Base-by-base conservation (phyloP, 2,888 invertebrate species). In the Bombylius major region DNA sequence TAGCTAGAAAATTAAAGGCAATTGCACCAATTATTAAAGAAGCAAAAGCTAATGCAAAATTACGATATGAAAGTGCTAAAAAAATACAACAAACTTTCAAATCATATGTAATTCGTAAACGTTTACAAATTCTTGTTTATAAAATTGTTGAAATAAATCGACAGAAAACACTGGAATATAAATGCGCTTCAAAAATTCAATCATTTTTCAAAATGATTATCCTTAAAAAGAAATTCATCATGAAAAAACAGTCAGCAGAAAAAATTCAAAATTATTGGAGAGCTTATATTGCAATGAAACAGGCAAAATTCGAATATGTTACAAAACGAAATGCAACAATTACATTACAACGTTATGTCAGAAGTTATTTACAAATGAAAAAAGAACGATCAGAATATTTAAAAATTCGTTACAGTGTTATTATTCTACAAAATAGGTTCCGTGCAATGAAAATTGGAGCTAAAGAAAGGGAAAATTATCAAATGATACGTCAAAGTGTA, bases 191-290 rank as follows among this genome's bases (percentile, higher is more conserved):
- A n/a, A 64, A 63, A 42, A 65, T 71, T 33, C 73, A 75, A 58
- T 68, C 67, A 9, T 64, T 67, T 49, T 69, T 64, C 59, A 63
- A 66, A 54, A 76, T 71, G 73, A 69, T 65, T 39, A 62, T 60
- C 48, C 56, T 62, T 23, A 65, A 64, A 58, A 59, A 62, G 42
- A 59, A 65, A 51, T 75, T 70, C 58, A 59, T 63, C 12, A 56
- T 57, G n/a, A 63, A 64, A 47, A 63, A 64, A 9, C 61, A 62
- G 8, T 66, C 69, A 5, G 65, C 69, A 14, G 58, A 65, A 9
- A 65, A 62, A 46, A 72, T 80, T 58, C 79, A 79, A 60, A 65
- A 61, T 32, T 63, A 63, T 53, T 78, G 75, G 70, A 70, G 70
- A 45, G 60, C 67, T 0, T 62, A 65, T 56, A 45, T 54, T 3